These are phyloP conservation scores for Furcula furcula DNA, from an alignment of 2,888 invertebrate species.

Conservation along the genomic window DNA sequence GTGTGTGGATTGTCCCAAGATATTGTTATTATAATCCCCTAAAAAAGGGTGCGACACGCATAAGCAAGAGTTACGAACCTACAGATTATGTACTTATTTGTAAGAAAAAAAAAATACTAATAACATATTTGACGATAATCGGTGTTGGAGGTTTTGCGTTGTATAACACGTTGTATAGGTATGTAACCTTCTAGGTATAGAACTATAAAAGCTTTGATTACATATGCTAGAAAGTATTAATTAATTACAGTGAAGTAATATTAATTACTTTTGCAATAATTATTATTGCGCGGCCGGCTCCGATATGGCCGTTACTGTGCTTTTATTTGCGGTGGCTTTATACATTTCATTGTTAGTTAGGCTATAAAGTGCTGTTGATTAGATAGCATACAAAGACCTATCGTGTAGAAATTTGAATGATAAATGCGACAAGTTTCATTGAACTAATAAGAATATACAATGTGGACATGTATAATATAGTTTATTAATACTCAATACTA, in stretches of 20 bases:
- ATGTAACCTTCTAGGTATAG: no score
- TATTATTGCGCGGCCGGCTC: constrained; percentile 8
- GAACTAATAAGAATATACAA: background rate
- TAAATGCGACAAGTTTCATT: background rate
- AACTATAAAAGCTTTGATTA: background rate
- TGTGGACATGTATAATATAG: background rate
- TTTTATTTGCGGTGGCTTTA: constrained; percentile 10
- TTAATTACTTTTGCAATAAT: constrained; percentile 5
- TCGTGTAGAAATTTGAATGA: constrained; percentile 2
- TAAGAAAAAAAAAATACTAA: no score
- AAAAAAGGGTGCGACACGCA: no score
- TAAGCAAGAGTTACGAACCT: no score
- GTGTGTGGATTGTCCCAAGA: no score
- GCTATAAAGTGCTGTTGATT: constrained; percentile 21
- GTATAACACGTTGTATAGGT: no score
- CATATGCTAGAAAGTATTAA: constrained; percentile 1
- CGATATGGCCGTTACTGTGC: constrained; percentile 9
- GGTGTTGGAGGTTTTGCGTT: no score
- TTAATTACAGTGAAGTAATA: background rate
- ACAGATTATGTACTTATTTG: no score
- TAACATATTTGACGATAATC: no score
- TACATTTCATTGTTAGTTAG: constrained; percentile 17
- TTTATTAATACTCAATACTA: no score
- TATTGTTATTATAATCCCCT: no score
- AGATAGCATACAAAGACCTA: constrained; percentile 22